phyloP scores from a whole-genome alignment of 2,797 vertebrate species.

The Clarias laeviceps region DNA sequence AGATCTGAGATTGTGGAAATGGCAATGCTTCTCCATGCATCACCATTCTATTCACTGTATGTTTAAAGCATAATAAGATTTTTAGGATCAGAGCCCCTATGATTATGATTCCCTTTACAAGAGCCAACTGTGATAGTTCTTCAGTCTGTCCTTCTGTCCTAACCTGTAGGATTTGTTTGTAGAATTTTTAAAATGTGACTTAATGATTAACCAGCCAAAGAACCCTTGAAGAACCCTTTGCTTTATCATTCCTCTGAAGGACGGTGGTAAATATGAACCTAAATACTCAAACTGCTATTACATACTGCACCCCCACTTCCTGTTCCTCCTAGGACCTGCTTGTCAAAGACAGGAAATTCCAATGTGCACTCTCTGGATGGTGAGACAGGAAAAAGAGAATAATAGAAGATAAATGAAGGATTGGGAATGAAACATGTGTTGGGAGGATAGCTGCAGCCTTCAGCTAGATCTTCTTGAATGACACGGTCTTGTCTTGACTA shows the following conservation, averaged over 20 bases:
- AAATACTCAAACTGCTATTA: background rate
- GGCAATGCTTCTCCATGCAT: background rate
- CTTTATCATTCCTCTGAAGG: background rate
- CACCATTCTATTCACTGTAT: too few species aligned
- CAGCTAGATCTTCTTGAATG: constrained; percentile 1
- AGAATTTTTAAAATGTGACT: background rate
- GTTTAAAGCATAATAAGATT: too few species aligned
- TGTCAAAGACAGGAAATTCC: constrained; percentile 45
- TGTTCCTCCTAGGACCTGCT: constrained; percentile 26
- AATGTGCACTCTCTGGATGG: constrained; percentile 38
- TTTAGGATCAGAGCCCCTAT: background rate
- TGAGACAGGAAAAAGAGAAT: constrained; percentile 29
- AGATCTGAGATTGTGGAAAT: background rate
- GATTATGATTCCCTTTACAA: background rate
- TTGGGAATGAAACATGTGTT: constrained; percentile 44
- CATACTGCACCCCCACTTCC: constrained; percentile 23
- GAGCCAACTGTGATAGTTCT: background rate
- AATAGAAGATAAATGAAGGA: constrained; percentile 33
- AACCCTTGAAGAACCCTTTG: background rate
- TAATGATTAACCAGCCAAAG: background rate
- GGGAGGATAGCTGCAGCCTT: constrained; percentile 27
- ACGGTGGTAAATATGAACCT: background rate
- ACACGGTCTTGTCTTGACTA: background rate
- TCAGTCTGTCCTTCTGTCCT: background rate
- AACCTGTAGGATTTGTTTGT: background rate